phyloP scores from a whole-genome alignment of 2,888 invertebrate genomes.

The Leptodirus hochenwartii region DNA sequence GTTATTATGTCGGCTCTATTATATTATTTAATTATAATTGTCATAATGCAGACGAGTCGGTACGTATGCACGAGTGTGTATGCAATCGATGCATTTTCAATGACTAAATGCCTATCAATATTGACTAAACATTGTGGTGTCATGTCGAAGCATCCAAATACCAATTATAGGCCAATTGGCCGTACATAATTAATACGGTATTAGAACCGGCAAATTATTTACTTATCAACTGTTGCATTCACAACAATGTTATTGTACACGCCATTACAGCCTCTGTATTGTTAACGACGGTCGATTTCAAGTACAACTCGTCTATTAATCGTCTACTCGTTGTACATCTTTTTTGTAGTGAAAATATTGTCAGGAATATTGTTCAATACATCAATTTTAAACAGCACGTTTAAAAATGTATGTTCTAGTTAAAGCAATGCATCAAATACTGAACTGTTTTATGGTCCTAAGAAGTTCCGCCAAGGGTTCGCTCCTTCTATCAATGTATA shows the following conservation, averaged over 20 bases:
- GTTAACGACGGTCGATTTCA: too few relatives aligned
- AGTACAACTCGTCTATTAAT: too few relatives aligned
- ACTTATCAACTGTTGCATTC: conserved; percentile 27
- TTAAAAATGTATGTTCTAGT: too few relatives aligned
- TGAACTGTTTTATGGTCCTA: too few relatives aligned
- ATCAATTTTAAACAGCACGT: too few relatives aligned
- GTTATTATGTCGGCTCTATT: conserved; percentile 10
- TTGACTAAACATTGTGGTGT: conserved; percentile 23
- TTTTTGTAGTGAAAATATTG: too few relatives aligned
- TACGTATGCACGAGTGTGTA: conserved; percentile 5
- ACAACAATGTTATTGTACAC: too few relatives aligned
- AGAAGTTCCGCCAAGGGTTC: neutral
- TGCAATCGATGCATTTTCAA: conserved; percentile 13
- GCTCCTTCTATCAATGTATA: neutral
- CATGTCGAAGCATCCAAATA: conserved; percentile 27
- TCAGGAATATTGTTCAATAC: too few relatives aligned
- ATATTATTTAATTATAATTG: conserved; percentile 13
- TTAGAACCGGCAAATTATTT: conserved; percentile 28
- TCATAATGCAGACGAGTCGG: conserved; percentile 9
- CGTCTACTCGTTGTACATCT: too few relatives aligned
- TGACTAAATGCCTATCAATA: conserved; percentile 15
- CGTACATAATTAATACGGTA: conserved; percentile 29
- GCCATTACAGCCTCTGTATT: too few relatives aligned
- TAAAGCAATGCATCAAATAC: too few relatives aligned
- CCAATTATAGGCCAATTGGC: conserved; percentile 29